Percentiles rank a stretch among this genome's conserved stretches.
Evolutionary conservation across 2,113 vertebrate genomes (phyloP).

Genomic region (Amphilophus citrinellus): DNA sequence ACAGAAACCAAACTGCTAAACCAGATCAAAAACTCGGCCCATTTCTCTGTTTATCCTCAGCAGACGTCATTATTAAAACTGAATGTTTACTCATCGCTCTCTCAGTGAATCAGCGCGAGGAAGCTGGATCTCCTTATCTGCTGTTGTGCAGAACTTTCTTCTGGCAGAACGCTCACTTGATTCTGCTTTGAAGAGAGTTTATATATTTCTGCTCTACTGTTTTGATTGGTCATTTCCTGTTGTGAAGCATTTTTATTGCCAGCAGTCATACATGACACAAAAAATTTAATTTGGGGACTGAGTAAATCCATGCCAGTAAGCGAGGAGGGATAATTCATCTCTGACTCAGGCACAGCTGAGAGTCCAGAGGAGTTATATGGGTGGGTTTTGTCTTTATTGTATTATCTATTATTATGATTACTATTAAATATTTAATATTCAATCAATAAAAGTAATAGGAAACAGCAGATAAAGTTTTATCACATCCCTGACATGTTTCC

Average conservation of each 20-base stretch:
- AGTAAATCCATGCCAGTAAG: not conserved
- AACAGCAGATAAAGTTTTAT: not conserved
- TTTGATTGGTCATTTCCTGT: conserved; percentile 43
- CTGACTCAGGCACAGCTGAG: not conserved
- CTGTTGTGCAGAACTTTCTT: not conserved
- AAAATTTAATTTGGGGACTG: conserved; percentile 14
- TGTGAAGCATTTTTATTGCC: conserved; percentile 25
- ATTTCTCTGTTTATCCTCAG: conserved; percentile 43
- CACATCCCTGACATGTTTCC: not conserved
- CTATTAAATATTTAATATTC: not conserved
- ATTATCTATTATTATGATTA: not conserved
- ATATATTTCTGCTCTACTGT: not conserved
- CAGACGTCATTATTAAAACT: conserved; percentile 41
- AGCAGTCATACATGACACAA: not conserved
- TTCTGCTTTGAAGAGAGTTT: conserved; percentile 5
- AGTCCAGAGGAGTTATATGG: not conserved
- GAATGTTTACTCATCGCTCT: not conserved
- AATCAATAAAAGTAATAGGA: not conserved
- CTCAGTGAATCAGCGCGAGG: not conserved
- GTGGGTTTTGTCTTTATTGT: not conserved
- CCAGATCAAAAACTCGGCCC: conserved; percentile 38
- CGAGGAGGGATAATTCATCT: not conserved
- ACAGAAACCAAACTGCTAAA: not conserved
- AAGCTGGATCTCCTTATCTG: not conserved
- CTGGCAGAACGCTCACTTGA: not conserved